These are phyloP conservation scores for Dinoponera quadriceps DNA, from an alignment of 1,140 invertebrate species.

Conservation along the genomic window DNA sequence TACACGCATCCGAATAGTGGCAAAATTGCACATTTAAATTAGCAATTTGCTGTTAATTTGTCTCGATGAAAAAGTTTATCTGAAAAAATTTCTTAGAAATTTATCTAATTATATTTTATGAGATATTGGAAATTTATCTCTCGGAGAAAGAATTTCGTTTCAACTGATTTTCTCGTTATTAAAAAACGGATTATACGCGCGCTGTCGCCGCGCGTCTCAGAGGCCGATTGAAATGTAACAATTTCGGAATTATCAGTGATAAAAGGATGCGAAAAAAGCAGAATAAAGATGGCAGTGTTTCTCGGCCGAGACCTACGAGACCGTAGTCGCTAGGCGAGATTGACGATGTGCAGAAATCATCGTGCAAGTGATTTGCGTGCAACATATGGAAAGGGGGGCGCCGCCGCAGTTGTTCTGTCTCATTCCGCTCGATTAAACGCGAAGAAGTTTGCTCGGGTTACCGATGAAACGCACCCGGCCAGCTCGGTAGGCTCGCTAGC, in stretches of 20 bases:
- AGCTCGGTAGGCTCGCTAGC: constrained; percentile 74
- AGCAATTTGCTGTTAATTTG: too few relatives aligned
- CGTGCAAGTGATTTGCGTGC: constrained; percentile 36
- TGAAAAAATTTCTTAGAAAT: too few relatives aligned
- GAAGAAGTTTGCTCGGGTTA: constrained; percentile 76
- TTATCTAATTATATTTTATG: too few relatives aligned
- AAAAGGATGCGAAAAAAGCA: background rate
- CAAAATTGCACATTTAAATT: too few relatives aligned
- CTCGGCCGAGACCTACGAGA: background rate
- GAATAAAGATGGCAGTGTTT: background rate
- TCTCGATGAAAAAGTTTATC: too few relatives aligned
- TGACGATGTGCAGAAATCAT: constrained; percentile 41
- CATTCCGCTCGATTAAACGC: constrained; percentile 82
- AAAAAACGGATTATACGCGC: too few relatives aligned
- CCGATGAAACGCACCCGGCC: constrained; percentile 74
- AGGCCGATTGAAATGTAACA: too few relatives aligned
- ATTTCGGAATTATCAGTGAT: background rate
- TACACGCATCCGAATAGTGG: too few relatives aligned
- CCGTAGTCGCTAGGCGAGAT: background rate
- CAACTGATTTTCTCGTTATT: too few relatives aligned
- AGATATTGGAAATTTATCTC: too few relatives aligned
- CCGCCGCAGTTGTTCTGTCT: constrained; percentile 73
- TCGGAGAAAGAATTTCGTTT: too few relatives aligned
- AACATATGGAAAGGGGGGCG: constrained; percentile 31
- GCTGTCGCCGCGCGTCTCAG: too few relatives aligned